Percentiles rank a stretch among this genome's conserved stretches.
Conservation (phyloP, 2,888 invertebrate species). For the Troides aeacus region DNA sequence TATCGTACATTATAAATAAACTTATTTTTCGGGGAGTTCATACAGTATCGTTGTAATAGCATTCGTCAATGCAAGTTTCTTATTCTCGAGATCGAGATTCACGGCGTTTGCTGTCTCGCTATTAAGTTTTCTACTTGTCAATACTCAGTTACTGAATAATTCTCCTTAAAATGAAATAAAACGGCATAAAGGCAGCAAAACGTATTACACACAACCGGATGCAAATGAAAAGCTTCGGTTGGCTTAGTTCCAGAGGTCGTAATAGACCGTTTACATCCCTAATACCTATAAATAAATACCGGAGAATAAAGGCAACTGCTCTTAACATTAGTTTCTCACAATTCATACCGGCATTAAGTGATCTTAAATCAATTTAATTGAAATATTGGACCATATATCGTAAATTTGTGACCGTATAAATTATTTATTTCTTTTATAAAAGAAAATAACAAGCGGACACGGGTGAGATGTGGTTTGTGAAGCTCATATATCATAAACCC, state of each 20-base stretch:
- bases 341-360: slow-evolving; percentile 3
- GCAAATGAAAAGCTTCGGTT: slow-evolving; percentile 14
- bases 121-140: neutral
- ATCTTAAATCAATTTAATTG: slow-evolving; percentile 14
- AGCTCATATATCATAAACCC: neutral
- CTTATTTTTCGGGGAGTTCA: too few species aligned
- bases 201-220: slow-evolving; percentile 16
- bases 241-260: slow-evolving; percentile 18
- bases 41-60: too few species aligned
- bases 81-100: too few species aligned
- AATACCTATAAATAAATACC: slow-evolving; percentile 24
- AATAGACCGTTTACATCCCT: slow-evolving; percentile 20
- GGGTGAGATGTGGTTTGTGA: neutral
- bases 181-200: neutral
- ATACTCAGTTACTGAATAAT: neutral
- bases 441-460: neutral
- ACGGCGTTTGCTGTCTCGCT: too few species aligned
- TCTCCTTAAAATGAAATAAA: neutral
- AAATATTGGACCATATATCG: neutral
- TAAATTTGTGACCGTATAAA: neutral
- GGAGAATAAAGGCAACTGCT: slow-evolving; percentile 7
- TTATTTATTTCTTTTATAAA: neutral
- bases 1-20: too few species aligned
- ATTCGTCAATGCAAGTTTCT: too few species aligned
- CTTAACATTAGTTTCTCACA: slow-evolving; percentile 8